Evolutionary conservation across 2,888 invertebrate species (phyloP), one percentile per base, ranked within the genome.

Genomic region (Nemotelus nigrinus): DNA sequence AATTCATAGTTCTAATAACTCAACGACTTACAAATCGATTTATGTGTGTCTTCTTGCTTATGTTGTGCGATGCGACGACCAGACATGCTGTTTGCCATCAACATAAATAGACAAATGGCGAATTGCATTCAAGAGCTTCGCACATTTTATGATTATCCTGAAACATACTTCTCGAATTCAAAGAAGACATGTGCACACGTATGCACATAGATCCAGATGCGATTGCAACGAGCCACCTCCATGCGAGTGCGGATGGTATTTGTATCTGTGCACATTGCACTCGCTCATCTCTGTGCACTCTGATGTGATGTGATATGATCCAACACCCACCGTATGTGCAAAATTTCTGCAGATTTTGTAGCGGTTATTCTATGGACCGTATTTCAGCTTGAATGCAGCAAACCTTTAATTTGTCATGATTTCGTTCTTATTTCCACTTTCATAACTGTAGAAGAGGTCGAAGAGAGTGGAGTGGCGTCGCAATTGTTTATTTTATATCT

Each of bases 1-100:
- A 74, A 74, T 60, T 74, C 74, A 74, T 74, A 74, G 63, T 74
- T 74, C 63, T 63, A 74, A 74, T 74, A 74, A 74, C 74, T 74
- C 74, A 74, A 60, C 74, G 74, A 74, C 74, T 74, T 74, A 74
- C 63, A 74, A 74, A 74, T 60, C 74, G 60, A 74, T 74, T 74
- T 74, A 74, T 74, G 60, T 68, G 67, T 74, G 10, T 45, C 74
- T 74, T 41, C 63, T 41, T 44, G 43, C 55, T 55, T 63, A 43
- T 41, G 39, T 55, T 55, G 44, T 43, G 53, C 70, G 47, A 70
- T 3, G 41, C 55, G 70, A 25, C 25, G 25, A 25, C 25, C 70
- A 47, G 70, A 70, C 70, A 70, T 70, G 70, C 55, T 70, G 55
- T 70, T 70, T 70, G 70, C 43, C 70, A 55, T 2, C 70, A 70